A percentile compares a stretch with the other conserved stretches of the same genome.
Conservation (phyloP, 1,140 invertebrate species). For the Zaprionus kolodkinae region DNA sequence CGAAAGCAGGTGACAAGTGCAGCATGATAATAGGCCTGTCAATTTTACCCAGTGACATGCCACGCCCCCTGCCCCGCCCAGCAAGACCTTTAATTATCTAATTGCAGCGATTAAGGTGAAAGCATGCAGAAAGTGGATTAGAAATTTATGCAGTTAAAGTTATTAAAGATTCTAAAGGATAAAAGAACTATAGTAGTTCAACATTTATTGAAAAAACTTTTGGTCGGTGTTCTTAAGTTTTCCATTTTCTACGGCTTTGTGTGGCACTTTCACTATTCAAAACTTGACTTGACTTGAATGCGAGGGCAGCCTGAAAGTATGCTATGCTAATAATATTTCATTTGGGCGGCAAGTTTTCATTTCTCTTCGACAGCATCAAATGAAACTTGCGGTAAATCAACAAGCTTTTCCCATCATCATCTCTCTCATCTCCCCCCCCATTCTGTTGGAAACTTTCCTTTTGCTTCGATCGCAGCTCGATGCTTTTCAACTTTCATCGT, state of each 20-base stretch:
- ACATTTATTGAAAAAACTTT: not conserved
- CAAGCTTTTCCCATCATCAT: not conserved
- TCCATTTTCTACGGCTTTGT: not conserved
- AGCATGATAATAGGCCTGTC: not conserved
- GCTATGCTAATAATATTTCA: constrained; percentile 23
- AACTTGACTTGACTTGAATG: constrained; percentile 9
- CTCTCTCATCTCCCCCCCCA: not conserved
- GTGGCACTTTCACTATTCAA: constrained; percentile 21
- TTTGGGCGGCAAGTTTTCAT: constrained; percentile 27
- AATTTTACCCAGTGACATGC: constrained; percentile 10
- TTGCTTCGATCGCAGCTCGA: constrained; percentile 9
- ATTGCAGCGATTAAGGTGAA: not conserved
- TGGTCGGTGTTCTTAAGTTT: not conserved
- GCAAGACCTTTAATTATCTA: not conserved
- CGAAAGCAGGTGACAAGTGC: constrained; percentile 12
- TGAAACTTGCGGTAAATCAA: constrained; percentile 22
- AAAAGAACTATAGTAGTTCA: not conserved
- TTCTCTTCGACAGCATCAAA: constrained; percentile 15
- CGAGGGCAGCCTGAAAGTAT: constrained; percentile 1
- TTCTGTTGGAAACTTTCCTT: not conserved
- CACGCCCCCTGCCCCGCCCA: not conserved
- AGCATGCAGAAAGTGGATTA: not conserved
- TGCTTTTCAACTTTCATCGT: constrained; percentile 10
- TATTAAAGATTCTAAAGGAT: not conserved
- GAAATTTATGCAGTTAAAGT: not conserved